Evolutionary conservation across 2,888 invertebrate genomes (phyloP).

Genomic region (Erebia aethiops): DNA sequence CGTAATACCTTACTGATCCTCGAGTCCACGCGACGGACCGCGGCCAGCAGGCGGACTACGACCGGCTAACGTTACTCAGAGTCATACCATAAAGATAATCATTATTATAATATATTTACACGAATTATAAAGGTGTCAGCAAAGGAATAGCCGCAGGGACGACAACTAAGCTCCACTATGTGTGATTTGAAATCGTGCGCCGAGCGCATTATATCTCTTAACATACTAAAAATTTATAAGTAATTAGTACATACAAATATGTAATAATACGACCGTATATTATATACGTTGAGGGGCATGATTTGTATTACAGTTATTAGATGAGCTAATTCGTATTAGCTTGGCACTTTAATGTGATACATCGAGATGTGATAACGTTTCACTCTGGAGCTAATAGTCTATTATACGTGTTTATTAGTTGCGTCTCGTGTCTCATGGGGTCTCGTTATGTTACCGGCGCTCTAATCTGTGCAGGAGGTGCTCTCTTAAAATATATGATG

Average conservation of each 20-base stretch:
- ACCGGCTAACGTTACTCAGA: slow-evolving; percentile 58
- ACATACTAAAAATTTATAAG: slow-evolving; percentile 77
- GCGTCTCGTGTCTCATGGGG: neutral
- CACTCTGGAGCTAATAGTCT: slow-evolving; percentile 1
- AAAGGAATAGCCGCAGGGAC: slow-evolving; percentile 79
- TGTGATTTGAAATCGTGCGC: slow-evolving; percentile 79
- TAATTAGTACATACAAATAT: slow-evolving; percentile 58
- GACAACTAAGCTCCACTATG: slow-evolving; percentile 80
- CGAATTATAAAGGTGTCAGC: slow-evolving; percentile 79
- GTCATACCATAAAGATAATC: slow-evolving; percentile 76
- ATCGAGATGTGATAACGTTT: slow-evolving; percentile 19
- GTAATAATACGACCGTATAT: slow-evolving; percentile 50
- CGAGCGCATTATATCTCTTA: slow-evolving; percentile 69
- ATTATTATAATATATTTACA: slow-evolving; percentile 81
- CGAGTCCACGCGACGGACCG: slow-evolving; percentile 20
- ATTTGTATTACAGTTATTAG: slow-evolving; percentile 37
- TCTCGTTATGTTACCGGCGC: slow-evolving; percentile 46
- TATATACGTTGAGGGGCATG: slow-evolving; percentile 44
- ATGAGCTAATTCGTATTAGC: slow-evolving; percentile 27
- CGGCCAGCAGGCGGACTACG: slow-evolving; percentile 35
- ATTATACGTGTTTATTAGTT: neutral
- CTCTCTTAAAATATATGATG: slow-evolving; percentile 53
- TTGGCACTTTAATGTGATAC: slow-evolving; percentile 28
- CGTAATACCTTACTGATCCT: slow-evolving; percentile 58
- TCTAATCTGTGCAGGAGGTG: slow-evolving; percentile 46